Conservation (phyloP, 2,888 invertebrate species). For the Lordiphosa fenestrarum region DNA sequence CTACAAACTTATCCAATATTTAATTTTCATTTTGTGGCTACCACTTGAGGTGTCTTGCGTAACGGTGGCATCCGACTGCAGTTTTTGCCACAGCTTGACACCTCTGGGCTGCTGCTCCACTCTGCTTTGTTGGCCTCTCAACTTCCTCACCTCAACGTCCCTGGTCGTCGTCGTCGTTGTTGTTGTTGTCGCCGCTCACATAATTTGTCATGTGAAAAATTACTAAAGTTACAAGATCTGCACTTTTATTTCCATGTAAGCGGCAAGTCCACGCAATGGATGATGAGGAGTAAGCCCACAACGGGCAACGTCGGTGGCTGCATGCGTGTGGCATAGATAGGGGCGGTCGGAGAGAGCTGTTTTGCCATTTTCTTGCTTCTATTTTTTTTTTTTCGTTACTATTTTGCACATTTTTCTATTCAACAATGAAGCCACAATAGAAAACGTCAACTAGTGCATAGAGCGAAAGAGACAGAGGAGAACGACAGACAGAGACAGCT, state of each 20-base stretch:
- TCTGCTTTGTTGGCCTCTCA: slow-evolving; percentile 46
- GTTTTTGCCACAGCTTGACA: slow-evolving; percentile 50
- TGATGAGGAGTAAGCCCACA: slow-evolving; percentile 37
- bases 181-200: slow-evolving; percentile 57
- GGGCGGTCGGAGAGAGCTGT: slow-evolving; percentile 25
- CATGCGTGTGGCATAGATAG: slow-evolving; percentile 27
- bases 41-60: no score
- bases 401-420: slow-evolving; percentile 74
- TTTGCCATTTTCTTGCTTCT: slow-evolving; percentile 57
- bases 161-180: slow-evolving; percentile 8
- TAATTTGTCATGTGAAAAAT: slow-evolving; percentile 78
- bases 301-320: slow-evolving; percentile 23
- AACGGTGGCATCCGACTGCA: slow-evolving; percentile 2
- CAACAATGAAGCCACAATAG: slow-evolving; percentile 76
- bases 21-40: slow-evolving; percentile 3
- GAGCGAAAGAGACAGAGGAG: slow-evolving; percentile 23
- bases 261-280: slow-evolving; percentile 36
- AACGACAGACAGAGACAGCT: slow-evolving; percentile 27
- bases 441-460: slow-evolving; percentile 71
- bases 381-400: slow-evolving; percentile 63
- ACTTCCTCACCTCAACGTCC: slow-evolving; percentile 10
- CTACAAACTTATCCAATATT: slow-evolving; percentile 13
- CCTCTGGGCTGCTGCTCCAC: slow-evolving; percentile 35
- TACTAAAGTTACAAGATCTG: slow-evolving; percentile 76
- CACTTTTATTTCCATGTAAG: slow-evolving; percentile 62